phyloP scores from a whole-genome alignment of 2,113 vertebrate genomes.

The Takifugu bimaculatus region DNA sequence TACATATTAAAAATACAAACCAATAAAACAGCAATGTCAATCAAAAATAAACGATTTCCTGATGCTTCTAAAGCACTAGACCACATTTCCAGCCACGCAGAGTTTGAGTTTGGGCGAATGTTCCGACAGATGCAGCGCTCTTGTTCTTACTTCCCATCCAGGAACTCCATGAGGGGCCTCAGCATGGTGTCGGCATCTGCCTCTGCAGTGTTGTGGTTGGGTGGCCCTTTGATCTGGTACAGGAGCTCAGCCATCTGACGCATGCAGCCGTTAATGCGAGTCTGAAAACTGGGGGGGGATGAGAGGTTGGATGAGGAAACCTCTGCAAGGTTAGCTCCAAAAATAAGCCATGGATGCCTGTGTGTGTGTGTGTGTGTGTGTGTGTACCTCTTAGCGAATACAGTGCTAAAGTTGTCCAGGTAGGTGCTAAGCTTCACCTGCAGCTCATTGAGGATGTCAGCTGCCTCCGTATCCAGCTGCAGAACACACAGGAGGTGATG shows the following conservation, averaged over 20 bases:
- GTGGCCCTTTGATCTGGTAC: conserved; percentile 88
- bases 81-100: too few species aligned
- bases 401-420: conserved; percentile 88
- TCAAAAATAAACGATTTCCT: too few species aligned
- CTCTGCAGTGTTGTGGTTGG: conserved; percentile 85
- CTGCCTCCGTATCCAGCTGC: conserved; percentile 90
- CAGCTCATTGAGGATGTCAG: conserved; percentile 90
- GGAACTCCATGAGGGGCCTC: conserved; percentile 93
- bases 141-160: conserved; percentile 90
- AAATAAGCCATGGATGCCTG: not conserved
- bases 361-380: conserved; percentile 6
- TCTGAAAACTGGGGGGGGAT: conserved; percentile 81
- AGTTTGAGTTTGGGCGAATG: too few species aligned
- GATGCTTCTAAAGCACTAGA: too few species aligned
- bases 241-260: conserved; percentile 92
- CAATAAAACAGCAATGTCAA: too few species aligned
- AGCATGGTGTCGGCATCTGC: conserved; percentile 88
- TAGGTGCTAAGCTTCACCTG: conserved; percentile 91
- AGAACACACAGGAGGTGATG: conserved; percentile 19
- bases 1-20: too few species aligned
- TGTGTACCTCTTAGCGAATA: conserved; percentile 92
- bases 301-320: not conserved
- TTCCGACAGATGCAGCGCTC: too few species aligned
- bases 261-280: conserved; percentile 83
- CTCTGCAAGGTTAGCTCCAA: not conserved